Evolutionary conservation across 2,113 vertebrate species (phyloP), one percentile per base, ranked within the genome.

Genomic region (Sclerurus mexicanus): DNA sequence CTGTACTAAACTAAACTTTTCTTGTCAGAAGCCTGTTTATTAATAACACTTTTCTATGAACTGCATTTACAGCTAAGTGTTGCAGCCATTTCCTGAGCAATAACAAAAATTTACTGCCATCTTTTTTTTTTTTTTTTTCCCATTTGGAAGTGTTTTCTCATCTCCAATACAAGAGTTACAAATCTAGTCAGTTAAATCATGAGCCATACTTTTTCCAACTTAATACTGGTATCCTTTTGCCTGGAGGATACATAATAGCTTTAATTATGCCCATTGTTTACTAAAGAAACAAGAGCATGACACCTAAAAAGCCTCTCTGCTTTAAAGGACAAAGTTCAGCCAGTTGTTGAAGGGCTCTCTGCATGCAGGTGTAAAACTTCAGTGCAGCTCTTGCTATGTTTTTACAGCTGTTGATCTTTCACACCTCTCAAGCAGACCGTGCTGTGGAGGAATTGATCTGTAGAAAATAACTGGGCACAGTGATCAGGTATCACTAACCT

Each of bases 261-360:
- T 95, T 97, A 97, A 97, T 97, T 98, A 92, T 15, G 14, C 31
- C 39, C 56, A 59, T 75, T 96, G 91, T 97, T 98, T 97, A 81
- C 94, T 96, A 60, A 96, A 50, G 87, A 97, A 89, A 96, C 69
- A 97, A 49, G 85, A 88, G 47, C 50, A 89, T 85, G 81, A 87
- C 73, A 89, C 74, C 95, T 97, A 55, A 92, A 96, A 82, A 44
- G 46, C 17, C 39, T 42, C 16, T 87, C 66, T 85, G 84, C 78
- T 49, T 67, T 76, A 86, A 93, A 94, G 81, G 80, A 87, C 81
- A 91, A 94, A 95, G 83, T 95, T 97, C 95, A 93, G 9, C 8
- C 12, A 39, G 23, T 75, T 93, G 76, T 58, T 79, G 76, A 83
- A 83, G 79, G 55, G 76, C 53, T 24, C 49, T 67, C 49, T 67